Percentiles rank a stretch among this genome's conserved stretches.
Conservation (phyloP, 2,888 invertebrate genomes). For the Drosophila merina region DNA sequence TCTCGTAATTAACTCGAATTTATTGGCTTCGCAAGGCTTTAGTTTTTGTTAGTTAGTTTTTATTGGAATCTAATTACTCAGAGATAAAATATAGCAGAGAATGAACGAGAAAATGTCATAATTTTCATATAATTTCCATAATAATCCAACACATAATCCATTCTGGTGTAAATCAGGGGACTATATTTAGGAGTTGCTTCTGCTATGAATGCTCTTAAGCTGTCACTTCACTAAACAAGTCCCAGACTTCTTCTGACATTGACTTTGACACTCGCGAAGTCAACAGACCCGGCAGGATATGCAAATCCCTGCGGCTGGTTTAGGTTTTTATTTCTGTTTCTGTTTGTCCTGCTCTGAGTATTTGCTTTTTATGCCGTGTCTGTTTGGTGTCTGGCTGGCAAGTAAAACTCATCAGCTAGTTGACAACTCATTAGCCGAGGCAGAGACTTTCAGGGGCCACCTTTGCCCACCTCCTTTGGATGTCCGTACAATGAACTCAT, state of each 20-base stretch:
- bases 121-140: neutral
- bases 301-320: slow-evolving; percentile 37
- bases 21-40: too few relatives aligned
- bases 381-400: slow-evolving; percentile 45
- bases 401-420: slow-evolving; percentile 59
- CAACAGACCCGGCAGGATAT: slow-evolving; percentile 42
- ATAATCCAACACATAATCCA: neutral
- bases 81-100: too few relatives aligned
- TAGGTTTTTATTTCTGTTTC: slow-evolving; percentile 9
- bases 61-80: too few relatives aligned
- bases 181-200: slow-evolving; percentile 5
- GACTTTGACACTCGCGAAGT: slow-evolving; percentile 48
- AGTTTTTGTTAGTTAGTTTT: too few relatives aligned
- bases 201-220: too few relatives aligned
- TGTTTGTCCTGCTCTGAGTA: slow-evolving; percentile 6
- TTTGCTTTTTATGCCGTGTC: slow-evolving; percentile 23
- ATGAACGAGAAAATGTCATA: too few relatives aligned
- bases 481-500: slow-evolving; percentile 43
- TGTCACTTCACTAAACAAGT: slow-evolving; percentile 22
- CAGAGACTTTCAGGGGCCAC: neutral
- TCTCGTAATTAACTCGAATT: too few relatives aligned
- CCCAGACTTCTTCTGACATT: slow-evolving; percentile 38
- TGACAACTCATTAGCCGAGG: slow-evolving; percentile 70
- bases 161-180: slow-evolving; percentile 14
- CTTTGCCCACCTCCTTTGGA: slow-evolving; percentile 6